Conservation (phyloP, 2,797 vertebrate genomes). For the Gallinago solitaria region DNA sequence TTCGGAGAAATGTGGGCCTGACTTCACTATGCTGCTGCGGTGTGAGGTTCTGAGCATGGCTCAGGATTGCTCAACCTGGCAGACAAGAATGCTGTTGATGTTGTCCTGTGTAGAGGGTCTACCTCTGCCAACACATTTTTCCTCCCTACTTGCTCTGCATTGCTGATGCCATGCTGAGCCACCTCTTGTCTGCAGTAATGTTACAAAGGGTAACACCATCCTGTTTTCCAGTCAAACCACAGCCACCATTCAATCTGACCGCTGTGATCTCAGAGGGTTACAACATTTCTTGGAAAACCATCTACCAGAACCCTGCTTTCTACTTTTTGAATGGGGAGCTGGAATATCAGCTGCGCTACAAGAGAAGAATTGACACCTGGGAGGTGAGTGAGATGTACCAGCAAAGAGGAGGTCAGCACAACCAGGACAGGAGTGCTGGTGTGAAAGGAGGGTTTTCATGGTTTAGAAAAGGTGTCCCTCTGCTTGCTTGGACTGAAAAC, state of each 20-base stretch:
- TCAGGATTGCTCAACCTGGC: neutral
- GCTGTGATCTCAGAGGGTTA: slow-evolving; percentile 61
- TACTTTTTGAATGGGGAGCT: slow-evolving; percentile 54
- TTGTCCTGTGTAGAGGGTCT: neutral
- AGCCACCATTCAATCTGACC: slow-evolving; percentile 75
- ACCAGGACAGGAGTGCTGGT: neutral
- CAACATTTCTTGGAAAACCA: slow-evolving; percentile 78
- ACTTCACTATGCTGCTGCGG: neutral
- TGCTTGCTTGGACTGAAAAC: neutral
- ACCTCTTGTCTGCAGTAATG: neutral
- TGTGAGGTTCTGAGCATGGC: neutral
- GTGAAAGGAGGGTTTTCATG: neutral
- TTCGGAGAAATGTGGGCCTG: neutral
- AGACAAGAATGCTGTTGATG: neutral
- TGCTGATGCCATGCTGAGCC: neutral
- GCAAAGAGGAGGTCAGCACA: neutral
- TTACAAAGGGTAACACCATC: neutral
- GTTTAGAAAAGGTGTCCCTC: neutral
- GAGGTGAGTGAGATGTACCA: slow-evolving; percentile 63
- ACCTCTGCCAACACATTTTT: neutral
- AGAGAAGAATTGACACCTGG: slow-evolving; percentile 48
- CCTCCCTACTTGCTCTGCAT: neutral
- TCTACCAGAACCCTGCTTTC: slow-evolving; percentile 42
- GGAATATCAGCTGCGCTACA: slow-evolving; percentile 76
- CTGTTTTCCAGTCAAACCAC: slow-evolving; percentile 75